Evolutionary conservation across 2,113 vertebrate genomes (phyloP).

Genomic region (Phyllostomus hastatus): DNA sequence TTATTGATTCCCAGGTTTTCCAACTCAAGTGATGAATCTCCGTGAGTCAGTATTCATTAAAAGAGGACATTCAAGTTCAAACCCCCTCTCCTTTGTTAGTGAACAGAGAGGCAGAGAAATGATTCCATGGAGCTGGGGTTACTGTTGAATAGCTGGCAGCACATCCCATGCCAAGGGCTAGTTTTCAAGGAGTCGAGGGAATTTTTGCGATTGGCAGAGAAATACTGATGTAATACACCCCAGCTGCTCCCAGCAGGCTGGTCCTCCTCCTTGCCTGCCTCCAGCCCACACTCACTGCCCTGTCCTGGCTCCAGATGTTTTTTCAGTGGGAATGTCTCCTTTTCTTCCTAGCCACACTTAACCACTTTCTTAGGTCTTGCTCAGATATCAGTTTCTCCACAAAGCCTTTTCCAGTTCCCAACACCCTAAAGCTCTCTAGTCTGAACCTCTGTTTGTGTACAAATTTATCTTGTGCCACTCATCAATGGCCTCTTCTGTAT

Average conservation of each 20-base stretch:
- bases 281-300: not conserved
- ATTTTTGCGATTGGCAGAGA: not conserved
- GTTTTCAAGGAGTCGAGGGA: not conserved
- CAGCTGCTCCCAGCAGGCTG: no score
- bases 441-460: not conserved
- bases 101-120: constrained; percentile 36
- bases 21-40: constrained; percentile 77
- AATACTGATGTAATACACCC: not conserved
- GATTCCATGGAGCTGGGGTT: constrained; percentile 68
- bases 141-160: not conserved
- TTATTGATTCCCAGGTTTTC: constrained; percentile 79
- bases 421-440: not conserved
- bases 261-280: not conserved
- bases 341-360: not conserved
- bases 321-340: not conserved
- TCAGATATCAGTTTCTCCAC: not conserved
- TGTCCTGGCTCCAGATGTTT: not conserved
- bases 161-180: not conserved
- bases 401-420: not conserved
- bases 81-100: constrained; percentile 66
- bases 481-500: not conserved
- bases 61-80: constrained; percentile 71
- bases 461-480: not conserved
- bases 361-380: not conserved
- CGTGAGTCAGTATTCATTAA: constrained; percentile 79